These are phyloP conservation scores for Drosophila longiperda DNA, from an alignment of 2,888 invertebrate genomes.

Conservation along the genomic window DNA sequence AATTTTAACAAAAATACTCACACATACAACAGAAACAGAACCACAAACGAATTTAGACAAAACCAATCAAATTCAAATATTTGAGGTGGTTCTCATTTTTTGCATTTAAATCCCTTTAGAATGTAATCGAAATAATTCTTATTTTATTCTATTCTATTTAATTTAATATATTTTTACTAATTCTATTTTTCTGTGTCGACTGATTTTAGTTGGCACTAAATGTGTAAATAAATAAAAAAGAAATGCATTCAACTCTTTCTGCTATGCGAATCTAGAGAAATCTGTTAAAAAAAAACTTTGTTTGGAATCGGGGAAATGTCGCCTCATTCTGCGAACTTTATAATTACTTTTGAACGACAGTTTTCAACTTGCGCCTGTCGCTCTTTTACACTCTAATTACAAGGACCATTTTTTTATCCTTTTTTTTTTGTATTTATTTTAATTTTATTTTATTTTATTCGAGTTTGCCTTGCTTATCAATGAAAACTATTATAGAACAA, in stretches of 20 bases:
- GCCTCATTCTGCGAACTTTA: slow-evolving; percentile 69
- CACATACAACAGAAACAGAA: slow-evolving; percentile 11
- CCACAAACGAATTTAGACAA: slow-evolving; percentile 20
- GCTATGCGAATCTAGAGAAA: slow-evolving; percentile 24
- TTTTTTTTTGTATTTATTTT: slow-evolving; percentile 11
- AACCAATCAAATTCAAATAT: slow-evolving; percentile 40
- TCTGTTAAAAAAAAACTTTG: slow-evolving; percentile 50
- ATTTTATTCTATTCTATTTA: not conserved
- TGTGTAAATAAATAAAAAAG: not conserved
- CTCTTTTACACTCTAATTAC: slow-evolving; percentile 69
- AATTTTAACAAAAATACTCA: slow-evolving; percentile 47
- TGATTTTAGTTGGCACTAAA: not conserved
- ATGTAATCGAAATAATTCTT: not conserved
- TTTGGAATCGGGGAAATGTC: slow-evolving; percentile 67
- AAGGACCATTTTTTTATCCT: slow-evolving; percentile 54
- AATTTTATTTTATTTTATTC: slow-evolving; percentile 25
- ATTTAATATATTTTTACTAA: not conserved
- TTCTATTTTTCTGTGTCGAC: not conserved
- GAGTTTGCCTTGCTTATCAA: slow-evolving; percentile 61
- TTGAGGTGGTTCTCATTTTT: slow-evolving; percentile 13
- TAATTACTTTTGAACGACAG: slow-evolving; percentile 77
- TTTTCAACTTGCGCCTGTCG: slow-evolving; percentile 73
- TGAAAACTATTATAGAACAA: slow-evolving; percentile 41
- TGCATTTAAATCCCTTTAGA: not conserved
- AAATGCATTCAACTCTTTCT: slow-evolving; percentile 36